Percentiles rank a stretch among this genome's conserved stretches.
phyloP scores from a whole-genome alignment of 2,888 invertebrate genomes.

The Xylocampa areola region DNA sequence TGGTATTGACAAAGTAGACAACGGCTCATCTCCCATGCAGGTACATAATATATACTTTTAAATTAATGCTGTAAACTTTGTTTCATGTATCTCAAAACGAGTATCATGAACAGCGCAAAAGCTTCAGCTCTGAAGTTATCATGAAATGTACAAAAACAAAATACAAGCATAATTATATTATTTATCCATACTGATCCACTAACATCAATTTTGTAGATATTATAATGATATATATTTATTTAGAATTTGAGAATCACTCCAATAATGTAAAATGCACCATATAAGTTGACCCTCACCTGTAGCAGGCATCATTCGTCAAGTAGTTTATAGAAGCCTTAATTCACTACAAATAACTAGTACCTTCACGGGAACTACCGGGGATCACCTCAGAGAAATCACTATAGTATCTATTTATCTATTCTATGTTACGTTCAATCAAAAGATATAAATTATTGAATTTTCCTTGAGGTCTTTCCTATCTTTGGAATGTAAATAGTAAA shows the following conservation, averaged over 20 bases:
- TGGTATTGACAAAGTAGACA: slow-evolving; percentile 97
- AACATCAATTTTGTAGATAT: slow-evolving; percentile 84
- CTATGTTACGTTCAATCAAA: slow-evolving; percentile 11
- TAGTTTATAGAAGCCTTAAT: slow-evolving; percentile 77
- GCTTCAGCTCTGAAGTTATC: slow-evolving; percentile 53
- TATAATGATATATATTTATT: slow-evolving; percentile 66
- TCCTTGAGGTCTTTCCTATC: slow-evolving; percentile 78
- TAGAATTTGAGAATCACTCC: slow-evolving; percentile 71
- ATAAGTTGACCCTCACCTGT: slow-evolving; percentile 80
- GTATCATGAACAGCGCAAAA: slow-evolving; percentile 42
- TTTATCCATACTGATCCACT: slow-evolving; percentile 83
- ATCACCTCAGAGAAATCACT: slow-evolving; percentile 74
- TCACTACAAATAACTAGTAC: slow-evolving; percentile 79
- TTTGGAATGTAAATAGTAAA: slow-evolving; percentile 86
- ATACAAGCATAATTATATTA: slow-evolving; percentile 59
- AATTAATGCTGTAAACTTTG: slow-evolving; percentile 13
- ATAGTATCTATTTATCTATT: slow-evolving; percentile 10
- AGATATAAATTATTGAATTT: slow-evolving; percentile 23
- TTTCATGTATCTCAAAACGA: slow-evolving; percentile 36
- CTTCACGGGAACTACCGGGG: slow-evolving; percentile 74
- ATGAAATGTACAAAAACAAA: slow-evolving; percentile 64
- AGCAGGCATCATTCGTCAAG: slow-evolving; percentile 73
- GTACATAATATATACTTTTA: slow-evolving; percentile 83
- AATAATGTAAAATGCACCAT: slow-evolving; percentile 82
- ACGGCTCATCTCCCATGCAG: slow-evolving; percentile 96